Evolutionary conservation across 2,797 vertebrate genomes (phyloP), one percentile per base, ranked within the genome.

Genomic region (Synanceia verrucosa): DNA sequence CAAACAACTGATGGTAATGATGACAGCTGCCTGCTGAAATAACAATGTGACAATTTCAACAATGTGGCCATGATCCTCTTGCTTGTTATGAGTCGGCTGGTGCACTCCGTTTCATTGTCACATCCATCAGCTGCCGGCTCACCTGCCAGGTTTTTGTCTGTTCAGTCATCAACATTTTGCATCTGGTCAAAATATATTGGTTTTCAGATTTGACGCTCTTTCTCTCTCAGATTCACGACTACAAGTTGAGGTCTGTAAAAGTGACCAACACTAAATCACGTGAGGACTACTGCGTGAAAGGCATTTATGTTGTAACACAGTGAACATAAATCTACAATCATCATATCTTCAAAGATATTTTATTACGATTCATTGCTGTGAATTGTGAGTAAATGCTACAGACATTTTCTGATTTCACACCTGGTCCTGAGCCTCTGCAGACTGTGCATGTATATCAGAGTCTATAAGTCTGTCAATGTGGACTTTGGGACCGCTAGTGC

Each of bases 21-120:
- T 66, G 63, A 55, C 73, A 73, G 51, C 67, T 65, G 73, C 31
- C 33, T 52, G 60, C 70, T 79, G 43, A 58, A 61, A 65, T 51
- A 76, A 68, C 57, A 50, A 62, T 46, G 46, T 36, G 33, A 56
- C 43, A n/a, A n/a, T 26, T 57, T 19, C 47, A n/a, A 43, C 70
- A 44, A 12, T 48, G 56, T 66, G 48, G 23, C 78, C 50, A 9
- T 52, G 73, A 80, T 67, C 62, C 58, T 59, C 28, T 59, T 9
- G 10, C 52, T 39, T 50, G 2, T 41, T 41, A 41, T 65, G n/a
- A n/a, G n/a, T n/a, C n/a, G n/a, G 50, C 61, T 55, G 19, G 23
- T 58, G 52, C 9, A 0, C 56, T 37, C 31, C n/a, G 41, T 73
- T 82, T 72, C 37, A 65, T 46, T 59, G 58, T 72, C 44, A 36